These are phyloP conservation scores for Plemyria rubiginata DNA, from an alignment of 2,888 invertebrate genomes.

Conservation along the genomic window DNA sequence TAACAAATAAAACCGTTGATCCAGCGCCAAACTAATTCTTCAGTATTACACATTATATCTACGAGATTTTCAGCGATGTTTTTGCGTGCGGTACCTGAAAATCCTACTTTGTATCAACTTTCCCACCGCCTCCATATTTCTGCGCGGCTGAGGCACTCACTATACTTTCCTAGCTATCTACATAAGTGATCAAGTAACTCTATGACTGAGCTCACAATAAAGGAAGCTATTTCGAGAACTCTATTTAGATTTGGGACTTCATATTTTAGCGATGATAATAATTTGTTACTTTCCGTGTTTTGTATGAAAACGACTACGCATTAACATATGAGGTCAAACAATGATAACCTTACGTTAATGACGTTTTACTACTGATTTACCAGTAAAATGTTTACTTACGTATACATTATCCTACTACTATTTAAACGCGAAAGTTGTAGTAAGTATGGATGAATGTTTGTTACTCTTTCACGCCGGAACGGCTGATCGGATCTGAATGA, in stretches of 20 bases:
- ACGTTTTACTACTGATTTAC: conserved; percentile 9
- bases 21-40: background rate
- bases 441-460: too few species aligned
- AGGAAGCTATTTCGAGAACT: conserved; percentile 29
- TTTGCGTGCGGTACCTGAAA: conserved; percentile 72
- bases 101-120: conserved; percentile 80
- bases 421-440: too few species aligned
- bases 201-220: conserved; percentile 32
- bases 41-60: background rate
- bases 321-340: conserved; percentile 15
- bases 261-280: conserved; percentile 14
- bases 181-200: conserved; percentile 56
- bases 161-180: conserved; percentile 66
- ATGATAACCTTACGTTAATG: conserved; percentile 20
- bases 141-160: conserved; percentile 63
- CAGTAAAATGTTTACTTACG: background rate
- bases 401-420: background rate
- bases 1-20: conserved; percentile 12
- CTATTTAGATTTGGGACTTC: conserved; percentile 18
- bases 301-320: conserved; percentile 5
- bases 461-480: too few species aligned
- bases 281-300: conserved; percentile 11
- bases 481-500: too few species aligned
- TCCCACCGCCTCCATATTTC: conserved; percentile 78
- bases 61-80: conserved; percentile 42